These are phyloP conservation scores for Megalonaias nervosa DNA, from an alignment of 1,140 invertebrate species.

Conservation along the genomic window DNA sequence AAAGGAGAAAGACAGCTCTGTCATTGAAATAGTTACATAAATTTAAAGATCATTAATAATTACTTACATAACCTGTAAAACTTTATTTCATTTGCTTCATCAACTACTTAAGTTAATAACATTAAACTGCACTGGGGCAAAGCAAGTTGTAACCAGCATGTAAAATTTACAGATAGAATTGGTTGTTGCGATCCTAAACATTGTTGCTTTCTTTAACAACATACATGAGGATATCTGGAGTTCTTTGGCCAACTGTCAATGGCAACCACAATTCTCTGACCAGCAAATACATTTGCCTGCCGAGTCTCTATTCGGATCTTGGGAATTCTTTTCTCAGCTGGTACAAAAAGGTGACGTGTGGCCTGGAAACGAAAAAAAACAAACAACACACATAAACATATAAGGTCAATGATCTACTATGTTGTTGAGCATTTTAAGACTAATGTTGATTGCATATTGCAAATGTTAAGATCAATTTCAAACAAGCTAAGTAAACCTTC, in stretches of 20 bases:
- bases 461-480: not conserved
- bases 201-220: not conserved
- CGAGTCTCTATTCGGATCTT: constrained; percentile 72
- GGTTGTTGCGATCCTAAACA: too few species aligned
- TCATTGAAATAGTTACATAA: too few species aligned
- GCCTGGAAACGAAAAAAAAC: constrained; percentile 74
- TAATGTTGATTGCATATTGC: not conserved
- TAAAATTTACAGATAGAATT: too few species aligned
- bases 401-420: not conserved
- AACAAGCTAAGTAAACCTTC: not conserved
- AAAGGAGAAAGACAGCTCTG: too few species aligned
- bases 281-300: constrained; percentile 64
- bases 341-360: constrained; percentile 80
- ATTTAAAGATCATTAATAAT: too few species aligned
- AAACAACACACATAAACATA: not conserved
- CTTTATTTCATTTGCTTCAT: too few species aligned
- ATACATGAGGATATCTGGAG: constrained; percentile 79
- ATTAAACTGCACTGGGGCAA: too few species aligned
- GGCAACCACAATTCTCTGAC: constrained; percentile 71
- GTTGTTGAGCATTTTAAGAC: not conserved
- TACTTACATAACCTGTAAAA: too few species aligned
- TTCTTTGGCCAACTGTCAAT: constrained; percentile 72
- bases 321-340: constrained; percentile 72
- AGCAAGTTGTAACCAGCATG: too few species aligned
- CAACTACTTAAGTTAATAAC: too few species aligned